Percentiles rank a stretch among this genome's conserved stretches.
Evolutionary conservation across 2,888 invertebrate genomes (phyloP).

Genomic region (Drosophila paranaensis): DNA sequence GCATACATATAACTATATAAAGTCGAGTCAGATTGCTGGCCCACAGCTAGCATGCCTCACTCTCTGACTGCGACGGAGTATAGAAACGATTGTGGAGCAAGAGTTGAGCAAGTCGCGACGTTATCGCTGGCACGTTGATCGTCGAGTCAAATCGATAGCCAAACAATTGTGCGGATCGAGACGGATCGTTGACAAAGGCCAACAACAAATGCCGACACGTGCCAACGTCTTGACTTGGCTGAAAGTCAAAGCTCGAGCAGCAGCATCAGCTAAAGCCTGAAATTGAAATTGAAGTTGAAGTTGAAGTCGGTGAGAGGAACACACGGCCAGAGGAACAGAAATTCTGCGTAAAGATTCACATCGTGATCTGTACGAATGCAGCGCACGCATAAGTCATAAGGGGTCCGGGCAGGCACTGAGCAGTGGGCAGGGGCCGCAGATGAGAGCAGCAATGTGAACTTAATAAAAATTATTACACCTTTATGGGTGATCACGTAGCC

Average conservation of each 20-base stretch:
- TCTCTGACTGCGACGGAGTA: not conserved
- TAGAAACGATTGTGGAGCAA: slow-evolving; percentile 23
- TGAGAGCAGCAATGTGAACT: slow-evolving; percentile 56
- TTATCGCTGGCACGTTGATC: slow-evolving; percentile 66
- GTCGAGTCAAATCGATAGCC: slow-evolving; percentile 58
- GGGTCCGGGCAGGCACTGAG: slow-evolving; percentile 6
- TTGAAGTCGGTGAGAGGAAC: slow-evolving; percentile 7
- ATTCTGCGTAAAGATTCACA: slow-evolving; percentile 73
- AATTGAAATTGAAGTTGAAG: slow-evolving; percentile 22
- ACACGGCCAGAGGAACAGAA: slow-evolving; percentile 15
- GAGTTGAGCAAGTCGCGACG: slow-evolving; percentile 27
- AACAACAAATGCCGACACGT: slow-evolving; percentile 65
- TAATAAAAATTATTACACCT: slow-evolving; percentile 84
- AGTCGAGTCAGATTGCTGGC: not conserved
- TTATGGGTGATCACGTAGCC: slow-evolving; percentile 84
- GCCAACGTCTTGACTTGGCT: slow-evolving; percentile 35
- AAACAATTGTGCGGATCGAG: slow-evolving; percentile 43
- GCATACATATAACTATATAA: too few relatives aligned
- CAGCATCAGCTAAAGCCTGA: slow-evolving; percentile 13
- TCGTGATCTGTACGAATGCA: slow-evolving; percentile 63
- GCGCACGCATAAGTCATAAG: slow-evolving; percentile 75
- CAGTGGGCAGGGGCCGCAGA: not conserved
- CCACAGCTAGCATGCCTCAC: not conserved
- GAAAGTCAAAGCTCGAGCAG: slow-evolving; percentile 49
- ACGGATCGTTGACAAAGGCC: slow-evolving; percentile 30